Evolutionary conservation across 2,888 invertebrate genomes (phyloP), one percentile per base, ranked within the genome.

Genomic region (Drosophila austrosaltans): DNA sequence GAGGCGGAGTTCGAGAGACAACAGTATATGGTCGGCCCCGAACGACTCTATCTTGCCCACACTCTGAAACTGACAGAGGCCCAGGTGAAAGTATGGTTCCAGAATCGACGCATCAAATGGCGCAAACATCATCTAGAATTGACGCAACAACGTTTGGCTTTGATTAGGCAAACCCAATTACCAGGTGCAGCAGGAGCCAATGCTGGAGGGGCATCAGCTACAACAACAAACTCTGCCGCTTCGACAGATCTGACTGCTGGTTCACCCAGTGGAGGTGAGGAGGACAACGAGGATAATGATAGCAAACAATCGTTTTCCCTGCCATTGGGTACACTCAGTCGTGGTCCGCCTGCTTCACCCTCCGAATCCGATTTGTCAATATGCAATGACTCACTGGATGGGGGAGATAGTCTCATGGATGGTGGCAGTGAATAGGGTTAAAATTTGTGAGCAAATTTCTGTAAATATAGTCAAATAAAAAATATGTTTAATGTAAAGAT

Each of bases 1-100:
- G 98, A 99, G 91, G 96, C 97, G 0, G 98, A 98, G 93, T 99
- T 99, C 89, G 98, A 98, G 85, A 93, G 98, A 44, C 98, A 98
- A 89, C 98, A 99, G 92, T 99, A 99, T 93, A 98, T 99, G 98
- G 98, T 99, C 10, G 98, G 98, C 0, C 98, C 98, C 0, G 98
- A 98, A 92, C 93, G 98, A 71, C 94, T 98, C 3, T 98, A 98
- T 92, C 93, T 99, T 66, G 99, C 99, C 0, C 92, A 92, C 69
- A 92, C 92, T 5, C 85, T 92, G 2, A 92, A 92, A 72, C 77
- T 92, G 58, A 92, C 92, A 22, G 92, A 92, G 79, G 92, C 92
- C 2, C 93, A 96, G 95, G 97, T 97, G 1, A 97, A 97, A 92
- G 97, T 97, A 3, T 97, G 97, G 97, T 97, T 97, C 92, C 98